Conservation (phyloP, 2,797 vertebrate species). For the Tokudaia muenninki region DNA sequence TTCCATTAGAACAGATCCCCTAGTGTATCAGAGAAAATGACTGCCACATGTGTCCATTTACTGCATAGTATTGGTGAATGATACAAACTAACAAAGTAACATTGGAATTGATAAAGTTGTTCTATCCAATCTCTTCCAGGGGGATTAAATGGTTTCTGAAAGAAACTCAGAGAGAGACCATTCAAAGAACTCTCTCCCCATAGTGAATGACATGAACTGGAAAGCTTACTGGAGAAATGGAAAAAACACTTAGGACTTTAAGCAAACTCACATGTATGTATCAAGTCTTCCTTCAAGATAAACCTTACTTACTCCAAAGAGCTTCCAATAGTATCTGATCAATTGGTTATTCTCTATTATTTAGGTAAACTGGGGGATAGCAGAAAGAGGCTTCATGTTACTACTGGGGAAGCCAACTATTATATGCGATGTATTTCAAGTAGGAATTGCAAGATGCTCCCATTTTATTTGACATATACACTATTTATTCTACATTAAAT, state of each 20-base stretch:
- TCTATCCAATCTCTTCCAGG: not conserved
- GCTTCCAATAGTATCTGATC: not conserved
- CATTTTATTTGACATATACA: not conserved
- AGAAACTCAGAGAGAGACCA: not conserved
- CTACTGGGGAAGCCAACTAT: not conserved
- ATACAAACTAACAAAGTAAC: not conserved
- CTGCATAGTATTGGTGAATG: not conserved
- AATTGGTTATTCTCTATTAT: not conserved
- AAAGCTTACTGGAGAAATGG: not conserved
- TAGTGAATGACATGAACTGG: not conserved
- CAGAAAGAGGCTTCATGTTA: not conserved
- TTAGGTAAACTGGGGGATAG: not conserved
- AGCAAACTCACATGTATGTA: not conserved
- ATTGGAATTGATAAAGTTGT: not conserved
- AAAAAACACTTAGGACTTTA: not conserved
- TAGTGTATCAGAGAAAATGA: accelerated
- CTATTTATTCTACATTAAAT: not conserved
- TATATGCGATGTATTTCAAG: not conserved
- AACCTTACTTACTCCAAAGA: not conserved
- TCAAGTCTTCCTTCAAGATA: not conserved
- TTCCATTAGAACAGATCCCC: not conserved
- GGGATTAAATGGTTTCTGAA: not conserved
- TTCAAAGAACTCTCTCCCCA: not conserved
- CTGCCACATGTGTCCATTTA: not conserved
- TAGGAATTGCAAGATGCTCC: not conserved